phyloP scores from a whole-genome alignment of 2,888 invertebrate genomes.

The Macropis europaea region DNA sequence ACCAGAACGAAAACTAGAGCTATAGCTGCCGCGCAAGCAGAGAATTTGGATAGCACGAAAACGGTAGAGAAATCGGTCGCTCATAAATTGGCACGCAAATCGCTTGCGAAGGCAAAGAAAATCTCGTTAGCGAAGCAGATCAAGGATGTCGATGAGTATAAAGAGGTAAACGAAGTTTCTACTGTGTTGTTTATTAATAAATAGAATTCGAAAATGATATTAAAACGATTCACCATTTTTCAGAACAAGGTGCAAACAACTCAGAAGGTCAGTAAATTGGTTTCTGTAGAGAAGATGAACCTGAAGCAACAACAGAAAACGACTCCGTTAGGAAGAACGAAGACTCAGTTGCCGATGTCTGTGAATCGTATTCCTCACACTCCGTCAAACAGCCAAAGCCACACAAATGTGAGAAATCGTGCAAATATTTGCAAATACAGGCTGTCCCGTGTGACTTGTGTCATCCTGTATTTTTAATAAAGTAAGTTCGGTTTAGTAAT shows the following conservation, averaged over 20 bases:
- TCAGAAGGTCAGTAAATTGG: conserved; percentile 55
- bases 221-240: conserved; percentile 25
- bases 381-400: conserved; percentile 59
- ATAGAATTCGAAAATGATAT: not conserved
- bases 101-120: conserved; percentile 72
- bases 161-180: conserved; percentile 67
- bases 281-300: conserved; percentile 55
- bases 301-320: conserved; percentile 62
- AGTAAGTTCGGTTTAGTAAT: not conserved
- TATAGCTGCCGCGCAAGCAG: conserved; percentile 77
- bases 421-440: no score
- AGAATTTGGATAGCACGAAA: conserved; percentile 14
- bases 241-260: conserved; percentile 66
- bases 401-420: conserved; percentile 51
- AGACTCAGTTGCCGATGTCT: conserved; percentile 68
- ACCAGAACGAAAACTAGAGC: conserved; percentile 83
- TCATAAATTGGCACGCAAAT: conserved; percentile 74
- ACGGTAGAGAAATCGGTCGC: conserved; percentile 48
- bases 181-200: not conserved
- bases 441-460: no score
- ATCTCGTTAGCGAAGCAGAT: conserved; percentile 70
- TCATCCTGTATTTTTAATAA: no score
- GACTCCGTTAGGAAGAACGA: conserved; percentile 72
- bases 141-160: conserved; percentile 68
- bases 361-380: conserved; percentile 69